These are phyloP conservation scores for Cephalopholis sonnerati DNA, from an alignment of 2,113 vertebrate genomes.

Conservation along the genomic window DNA sequence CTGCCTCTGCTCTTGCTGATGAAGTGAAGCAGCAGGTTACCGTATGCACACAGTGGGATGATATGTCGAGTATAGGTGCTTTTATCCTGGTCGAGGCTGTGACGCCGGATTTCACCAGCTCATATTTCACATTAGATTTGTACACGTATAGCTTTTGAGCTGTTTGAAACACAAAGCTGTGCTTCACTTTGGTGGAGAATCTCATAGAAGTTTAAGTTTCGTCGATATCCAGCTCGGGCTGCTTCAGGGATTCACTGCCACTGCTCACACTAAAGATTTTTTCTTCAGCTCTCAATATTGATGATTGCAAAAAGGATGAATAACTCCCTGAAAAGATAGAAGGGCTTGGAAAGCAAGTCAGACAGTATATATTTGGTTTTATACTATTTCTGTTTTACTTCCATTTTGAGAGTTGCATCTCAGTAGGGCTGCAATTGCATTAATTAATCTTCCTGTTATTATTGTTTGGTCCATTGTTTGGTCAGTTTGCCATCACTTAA, in stretches of 20 bases:
- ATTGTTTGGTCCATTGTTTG: too few species aligned
- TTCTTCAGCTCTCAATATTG: constrained; percentile 26
- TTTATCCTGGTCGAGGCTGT: not conserved
- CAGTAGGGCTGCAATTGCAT: not conserved
- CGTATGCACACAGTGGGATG: not conserved
- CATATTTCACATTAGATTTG: not conserved
- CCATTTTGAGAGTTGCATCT: not conserved
- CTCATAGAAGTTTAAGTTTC: not conserved
- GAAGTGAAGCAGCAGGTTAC: not conserved
- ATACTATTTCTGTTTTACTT: not conserved
- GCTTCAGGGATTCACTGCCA: constrained; percentile 11
- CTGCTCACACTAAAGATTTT: constrained; percentile 19
- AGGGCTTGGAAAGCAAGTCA: not conserved
- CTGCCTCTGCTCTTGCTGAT: not conserved
- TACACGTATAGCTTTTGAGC: not conserved
- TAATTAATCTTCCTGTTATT: not conserved
- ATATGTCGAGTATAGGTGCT: not conserved
- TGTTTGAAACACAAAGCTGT: not conserved
- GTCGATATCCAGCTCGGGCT: constrained; percentile 14
- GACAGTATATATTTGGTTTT: not conserved
- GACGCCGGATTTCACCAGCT: not conserved
- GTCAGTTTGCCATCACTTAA: too few species aligned
- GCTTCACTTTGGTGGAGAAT: not conserved
- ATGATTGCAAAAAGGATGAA: constrained; percentile 41
- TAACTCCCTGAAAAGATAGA: not conserved